Evolutionary conservation across 1,140 invertebrate genomes (phyloP), one percentile per base, ranked within the genome.

Genomic region (Luehdorfia chinensis): DNA sequence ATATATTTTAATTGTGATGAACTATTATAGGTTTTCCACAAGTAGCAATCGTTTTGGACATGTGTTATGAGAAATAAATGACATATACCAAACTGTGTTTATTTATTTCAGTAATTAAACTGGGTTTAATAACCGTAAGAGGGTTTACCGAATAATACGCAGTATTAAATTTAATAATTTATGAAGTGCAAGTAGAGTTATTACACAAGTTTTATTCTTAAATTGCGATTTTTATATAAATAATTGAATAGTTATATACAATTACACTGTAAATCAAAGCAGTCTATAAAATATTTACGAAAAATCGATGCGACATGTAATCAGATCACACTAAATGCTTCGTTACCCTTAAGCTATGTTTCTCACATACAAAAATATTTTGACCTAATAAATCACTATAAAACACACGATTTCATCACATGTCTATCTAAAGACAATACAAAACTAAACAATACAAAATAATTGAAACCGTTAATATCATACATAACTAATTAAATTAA

Each of bases 361-460:
- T 63, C 66, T 74, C 65, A 81, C 65, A 81, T 84, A 84, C 64
- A 84, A 84, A 84, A 84, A 84, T 84, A 84, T 78, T 80, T 69
- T 63, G 63, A 66, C 66, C 69, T 74, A 77, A 66, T 61, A 64
- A 76, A 71, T 68, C 64, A 71, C 70, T 79, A 75, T 71, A 71
- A 71, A 73, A 75, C 69, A 75, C 67, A 68, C 69, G 52, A 52
- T 60, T 57, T 66, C 55, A 59, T 66, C 59, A 69, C 56, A 64
- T 60, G 56, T 44, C 54, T 33, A 31, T 36, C 30, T 46, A 51
- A 41, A 41, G 49, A 39, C 33, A 57, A 45, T 46, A 50, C 43
- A 33, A 48, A 51, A 37, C n/a, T 44, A 50, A 43, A 50, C 13
- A 28, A 53, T 43, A 30, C 39, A 27, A 57, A 49, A 45, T 28